phyloP scores from a whole-genome alignment of 2,888 invertebrate species.

The Caenorhabditis angaria region DNA sequence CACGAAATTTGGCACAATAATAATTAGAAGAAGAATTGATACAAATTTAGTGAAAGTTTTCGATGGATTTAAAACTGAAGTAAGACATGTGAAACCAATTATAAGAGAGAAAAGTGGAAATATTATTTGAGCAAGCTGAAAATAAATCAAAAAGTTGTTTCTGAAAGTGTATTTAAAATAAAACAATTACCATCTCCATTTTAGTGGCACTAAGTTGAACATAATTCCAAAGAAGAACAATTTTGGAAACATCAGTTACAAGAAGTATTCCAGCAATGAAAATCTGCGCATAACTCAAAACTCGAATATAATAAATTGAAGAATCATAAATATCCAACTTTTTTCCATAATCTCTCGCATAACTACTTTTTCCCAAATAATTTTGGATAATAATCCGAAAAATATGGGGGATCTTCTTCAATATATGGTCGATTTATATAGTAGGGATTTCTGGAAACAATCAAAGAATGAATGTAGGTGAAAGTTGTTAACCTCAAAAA shows the following conservation, averaged over 20 bases:
- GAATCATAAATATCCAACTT: conserved; percentile 29
- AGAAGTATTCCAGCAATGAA: conserved; percentile 52
- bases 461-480: neutral
- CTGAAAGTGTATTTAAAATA: neutral
- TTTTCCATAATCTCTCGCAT: conserved; percentile 40
- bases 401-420: conserved; percentile 34
- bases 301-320: conserved; percentile 38
- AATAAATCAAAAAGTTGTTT: neutral
- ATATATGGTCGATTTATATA: conserved; percentile 39
- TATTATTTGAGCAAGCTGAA: conserved; percentile 41
- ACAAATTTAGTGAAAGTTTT: conserved; percentile 41
- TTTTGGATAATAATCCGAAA: conserved; percentile 40
- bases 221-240: conserved; percentile 52
- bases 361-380: conserved; percentile 37
- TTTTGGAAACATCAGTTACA: conserved; percentile 52
- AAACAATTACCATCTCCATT: conserved; percentile 42
- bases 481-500: conserved; percentile 4
- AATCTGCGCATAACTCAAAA: conserved; percentile 46
- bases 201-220: conserved; percentile 46
- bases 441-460: conserved; percentile 41
- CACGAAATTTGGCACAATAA: conserved; percentile 50
- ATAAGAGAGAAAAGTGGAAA: conserved; percentile 49
- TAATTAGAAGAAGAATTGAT: conserved; percentile 38
- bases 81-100: conserved; percentile 43
- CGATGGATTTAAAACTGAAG: conserved; percentile 44